Evolutionary conservation across 2,888 invertebrate species (phyloP), one percentile per base, ranked within the genome.

Genomic region (Mesochorus sp.): DNA sequence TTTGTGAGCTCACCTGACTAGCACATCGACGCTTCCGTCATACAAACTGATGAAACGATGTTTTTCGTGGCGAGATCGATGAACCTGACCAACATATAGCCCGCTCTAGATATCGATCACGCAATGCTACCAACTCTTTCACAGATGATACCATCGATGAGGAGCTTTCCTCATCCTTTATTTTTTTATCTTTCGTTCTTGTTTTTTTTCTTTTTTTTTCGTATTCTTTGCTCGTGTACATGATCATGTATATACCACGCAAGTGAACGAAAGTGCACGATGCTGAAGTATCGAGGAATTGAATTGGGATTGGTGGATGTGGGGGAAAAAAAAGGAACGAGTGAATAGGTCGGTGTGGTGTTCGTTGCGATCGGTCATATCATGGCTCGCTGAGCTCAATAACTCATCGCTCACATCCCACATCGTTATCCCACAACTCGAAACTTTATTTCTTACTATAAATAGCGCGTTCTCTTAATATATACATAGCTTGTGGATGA

Each of bases 51-150:
- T 68, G 55, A 66, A 70, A 64, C 53, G 59, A 75, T 70, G 70
- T 53, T 70, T 71, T 53, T 70, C 66, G 47, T 39, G 37, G 78
- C 79, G 84, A 49, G 71, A 86, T 87, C 88, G 87, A 88, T 87
- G 84, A 74, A 86, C 84, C 86, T 85, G 85, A 87, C 83, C 84
- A n/a, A n/a, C n/a, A n/a, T n/a, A n/a, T n/a, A n/a, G 85, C 86
- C 83, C 82, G 83, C 72, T 82, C 78, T 83, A 10, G n/a, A n/a
- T 71, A 86, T 86, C 86, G 83, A 82, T 86, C 86, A 84, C 80
- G 44, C 53, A 59, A 72, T 61, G 49, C 39, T 51, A 39, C 49
- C 39, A 51, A 28, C 39, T 68, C 61, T 21, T 39, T 39, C 28
- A 10, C n/a, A 21, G 21, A 14, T 61, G 39, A 61, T 62, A 67